Conservation (phyloP, 2,888 invertebrate genomes). For the Drosophila neotestacea region DNA sequence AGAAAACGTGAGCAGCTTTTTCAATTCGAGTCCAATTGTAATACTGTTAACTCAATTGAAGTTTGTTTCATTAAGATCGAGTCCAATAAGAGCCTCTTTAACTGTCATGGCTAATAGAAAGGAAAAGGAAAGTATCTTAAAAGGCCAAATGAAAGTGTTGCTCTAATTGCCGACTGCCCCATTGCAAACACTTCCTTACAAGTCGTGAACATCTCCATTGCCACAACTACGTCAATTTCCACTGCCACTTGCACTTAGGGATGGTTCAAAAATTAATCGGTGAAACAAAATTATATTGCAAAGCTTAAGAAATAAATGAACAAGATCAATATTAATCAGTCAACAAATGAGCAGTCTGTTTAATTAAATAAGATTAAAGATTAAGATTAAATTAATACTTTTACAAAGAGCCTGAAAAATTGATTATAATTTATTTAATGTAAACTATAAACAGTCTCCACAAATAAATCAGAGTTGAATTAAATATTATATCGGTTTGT, state of each 20-base stretch:
- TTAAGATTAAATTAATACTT: too few relatives aligned
- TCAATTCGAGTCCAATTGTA: conserved; percentile 29
- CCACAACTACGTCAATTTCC: neutral
- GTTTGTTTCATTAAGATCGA: conserved; percentile 17
- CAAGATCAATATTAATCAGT: too few relatives aligned
- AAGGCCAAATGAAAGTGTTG: conserved; percentile 61
- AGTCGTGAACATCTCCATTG: conserved; percentile 10
- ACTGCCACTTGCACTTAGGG: conserved; percentile 15
- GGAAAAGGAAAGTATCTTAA: conserved; percentile 62
- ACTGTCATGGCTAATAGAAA: conserved; percentile 3
- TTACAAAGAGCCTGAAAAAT: too few relatives aligned
- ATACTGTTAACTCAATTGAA: conserved; percentile 13
- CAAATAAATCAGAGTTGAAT: too few relatives aligned
- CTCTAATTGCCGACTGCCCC: conserved; percentile 5
- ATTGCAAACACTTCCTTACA: conserved; percentile 31
- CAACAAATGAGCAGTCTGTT: too few relatives aligned
- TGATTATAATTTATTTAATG: too few relatives aligned
- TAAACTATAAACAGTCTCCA: too few relatives aligned
- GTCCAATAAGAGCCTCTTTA: neutral
- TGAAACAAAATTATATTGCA: too few relatives aligned
- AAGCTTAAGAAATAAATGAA: too few relatives aligned
- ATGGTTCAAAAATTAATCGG: too few relatives aligned
- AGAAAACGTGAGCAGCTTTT: conserved; percentile 21
- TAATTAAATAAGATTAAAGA: too few relatives aligned
- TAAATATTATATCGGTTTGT: too few relatives aligned